phyloP scores from a whole-genome alignment of 2,797 vertebrate species.

The Cyprinella venusta region DNA sequence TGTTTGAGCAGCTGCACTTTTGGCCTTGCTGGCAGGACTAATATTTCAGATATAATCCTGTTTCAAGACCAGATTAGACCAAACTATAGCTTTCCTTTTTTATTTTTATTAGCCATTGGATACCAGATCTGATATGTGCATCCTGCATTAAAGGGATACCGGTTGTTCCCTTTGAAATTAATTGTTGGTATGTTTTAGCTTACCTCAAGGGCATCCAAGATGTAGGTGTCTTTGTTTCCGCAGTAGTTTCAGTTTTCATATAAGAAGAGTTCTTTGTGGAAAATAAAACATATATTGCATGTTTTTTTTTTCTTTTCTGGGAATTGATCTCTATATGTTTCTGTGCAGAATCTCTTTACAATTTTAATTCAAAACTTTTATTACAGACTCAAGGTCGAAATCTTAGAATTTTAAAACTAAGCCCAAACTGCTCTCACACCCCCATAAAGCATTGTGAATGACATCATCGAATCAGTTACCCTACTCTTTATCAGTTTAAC shows the following conservation, averaged over 20 bases:
- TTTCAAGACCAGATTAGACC: conserved; percentile 69
- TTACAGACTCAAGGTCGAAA: no score
- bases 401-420: neutral
- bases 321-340: neutral
- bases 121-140: neutral
- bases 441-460: neutral
- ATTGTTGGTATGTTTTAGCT: no score
- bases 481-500: neutral
- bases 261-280: neutral
- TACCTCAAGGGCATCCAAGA: no score
- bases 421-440: neutral
- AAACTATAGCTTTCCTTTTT: neutral
- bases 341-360: neutral
- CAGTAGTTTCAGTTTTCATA: no score
- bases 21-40: conserved; percentile 66
- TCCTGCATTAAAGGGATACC: neutral
- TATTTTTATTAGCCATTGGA: neutral
- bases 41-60: conserved; percentile 71
- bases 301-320: neutral
- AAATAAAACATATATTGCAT: neutral
- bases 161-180: no score
- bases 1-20: conserved; percentile 77
- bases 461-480: neutral
- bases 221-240: no score
- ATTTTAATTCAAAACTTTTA: no score